Conservation (phyloP, 1,140 invertebrate species). For the Philopotamus ludificatus region DNA sequence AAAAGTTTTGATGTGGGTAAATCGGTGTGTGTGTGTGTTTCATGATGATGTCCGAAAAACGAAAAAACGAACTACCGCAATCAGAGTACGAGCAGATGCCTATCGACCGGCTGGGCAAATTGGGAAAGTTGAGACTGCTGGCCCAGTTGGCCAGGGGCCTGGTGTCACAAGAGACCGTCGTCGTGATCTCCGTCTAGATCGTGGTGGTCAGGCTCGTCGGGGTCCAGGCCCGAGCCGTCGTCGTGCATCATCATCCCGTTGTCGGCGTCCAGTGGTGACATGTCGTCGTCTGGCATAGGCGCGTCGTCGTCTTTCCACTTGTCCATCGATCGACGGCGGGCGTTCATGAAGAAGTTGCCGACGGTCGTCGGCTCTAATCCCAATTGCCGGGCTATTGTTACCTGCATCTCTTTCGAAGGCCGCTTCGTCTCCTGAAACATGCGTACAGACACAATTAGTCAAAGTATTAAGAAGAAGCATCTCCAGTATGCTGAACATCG, state of each 20-base stretch:
- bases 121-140: conserved; percentile 26
- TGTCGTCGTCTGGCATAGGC: conserved; percentile 38
- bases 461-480: not conserved
- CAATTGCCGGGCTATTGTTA: conserved; percentile 96
- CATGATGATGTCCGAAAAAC: not conserved
- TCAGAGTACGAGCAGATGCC: conserved; percentile 39
- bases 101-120: conserved; percentile 29
- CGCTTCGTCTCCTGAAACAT: conserved; percentile 92
- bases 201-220: conserved; percentile 39
- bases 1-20: too few relatives aligned
- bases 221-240: conserved; percentile 49
- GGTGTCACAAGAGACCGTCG: conserved; percentile 41
- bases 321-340: conserved; percentile 93
- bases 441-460: not conserved
- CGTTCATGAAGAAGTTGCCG: conserved; percentile 99
- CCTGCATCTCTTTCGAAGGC: conserved; percentile 99
- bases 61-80: conserved; percentile 21
- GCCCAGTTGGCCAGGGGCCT: conserved; percentile 34
- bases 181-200: conserved; percentile 37
- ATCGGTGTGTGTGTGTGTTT: not conserved
- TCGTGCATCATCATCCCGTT: conserved; percentile 46
- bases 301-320: conserved; percentile 93
- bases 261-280: conserved; percentile 39
- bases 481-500: too few relatives aligned
- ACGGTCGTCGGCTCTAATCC: conserved; percentile 98